A percentile compares a stretch with the other conserved stretches of the same genome.
Evolutionary conservation across 2,888 invertebrate species (phyloP).

Genomic region (Diloba caeruleocephala): DNA sequence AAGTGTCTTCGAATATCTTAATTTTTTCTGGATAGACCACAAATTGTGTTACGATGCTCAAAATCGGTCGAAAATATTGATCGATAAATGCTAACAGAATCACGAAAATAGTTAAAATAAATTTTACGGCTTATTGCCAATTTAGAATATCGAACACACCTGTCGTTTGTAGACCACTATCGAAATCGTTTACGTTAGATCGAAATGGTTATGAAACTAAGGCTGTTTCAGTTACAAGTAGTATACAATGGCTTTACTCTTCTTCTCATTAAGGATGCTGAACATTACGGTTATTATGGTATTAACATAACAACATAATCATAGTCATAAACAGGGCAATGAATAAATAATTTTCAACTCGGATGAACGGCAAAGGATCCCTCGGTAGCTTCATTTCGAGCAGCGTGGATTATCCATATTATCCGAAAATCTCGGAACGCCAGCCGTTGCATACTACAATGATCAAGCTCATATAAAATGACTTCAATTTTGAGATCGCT

Average conservation of each 20-base stretch:
- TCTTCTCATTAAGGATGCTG: slow-evolving; percentile 42
- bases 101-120: too few relatives aligned
- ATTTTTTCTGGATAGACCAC: too few relatives aligned
- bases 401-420: slow-evolving; percentile 83
- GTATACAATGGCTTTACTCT: slow-evolving; percentile 36
- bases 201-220: not conserved
- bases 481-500: slow-evolving; percentile 75
- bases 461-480: slow-evolving; percentile 78
- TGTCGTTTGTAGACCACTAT: too few relatives aligned
- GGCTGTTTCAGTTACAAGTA: slow-evolving; percentile 9
- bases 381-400: slow-evolving; percentile 78
- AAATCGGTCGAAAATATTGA: too few relatives aligned
- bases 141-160: too few relatives aligned
- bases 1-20: too few relatives aligned
- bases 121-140: too few relatives aligned
- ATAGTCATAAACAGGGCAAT: slow-evolving; percentile 73
- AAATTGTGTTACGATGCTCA: too few relatives aligned
- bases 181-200: too few relatives aligned
- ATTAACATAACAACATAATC: slow-evolving; percentile 67
- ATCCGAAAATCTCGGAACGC: slow-evolving; percentile 81
- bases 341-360: slow-evolving; percentile 82
- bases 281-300: slow-evolving; percentile 57
- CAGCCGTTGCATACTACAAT: slow-evolving; percentile 73
- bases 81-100: too few relatives aligned
- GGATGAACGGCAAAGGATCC: slow-evolving; percentile 75